Base-by-base conservation (phyloP, 1,140 invertebrate genomes). In the Cepaea nemoralis region DNA sequence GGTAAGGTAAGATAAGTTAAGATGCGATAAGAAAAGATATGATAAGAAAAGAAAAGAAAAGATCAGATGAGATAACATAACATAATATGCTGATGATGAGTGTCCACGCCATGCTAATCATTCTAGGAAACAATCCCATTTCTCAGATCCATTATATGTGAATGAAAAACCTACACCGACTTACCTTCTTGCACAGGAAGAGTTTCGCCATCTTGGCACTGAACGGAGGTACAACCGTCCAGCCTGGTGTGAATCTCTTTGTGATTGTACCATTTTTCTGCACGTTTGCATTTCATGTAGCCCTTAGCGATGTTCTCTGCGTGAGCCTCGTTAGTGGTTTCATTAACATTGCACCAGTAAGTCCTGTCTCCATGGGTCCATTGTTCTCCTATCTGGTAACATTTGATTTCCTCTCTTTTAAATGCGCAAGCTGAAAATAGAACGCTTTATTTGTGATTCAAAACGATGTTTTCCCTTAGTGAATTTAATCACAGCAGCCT, bases 131-230 rank as follows among this genome's bases (percentile, higher is more conserved):
- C n/a, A n/a, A n/a, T n/a, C n/a, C n/a, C n/a, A n/a, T n/a, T n/a
- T n/a, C n/a, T n/a, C n/a, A n/a, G n/a, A n/a, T n/a, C n/a, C n/a
- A n/a, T n/a, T n/a, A n/a, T n/a, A n/a, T n/a, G n/a, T n/a, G n/a
- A n/a, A n/a, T n/a, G 8, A 45, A 45, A 45, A 55, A 55, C 50
- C 1, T 55, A 22, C 19, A 3, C 19, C 50, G n/a, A 55, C 8
- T 55, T 63, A 63, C 59, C 59, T 31, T 31, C 59, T 31, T 63
- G 2, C 8, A 63, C 59, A 2, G 59, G n/a, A 6, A 31, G 59
- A 63, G 59, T 63, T 31, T 63, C 22, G 10, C 59, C 59, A 63
- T 63, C 27, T 27, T 63, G 59, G 59, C 59, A 63, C 59, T 63
- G 59, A 14, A 6, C n/a, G 33, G n/a, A 31, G 6, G 59, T 63